phyloP scores from a whole-genome alignment of 2,888 invertebrate genomes.

The Pseudococcus longispinus region DNA sequence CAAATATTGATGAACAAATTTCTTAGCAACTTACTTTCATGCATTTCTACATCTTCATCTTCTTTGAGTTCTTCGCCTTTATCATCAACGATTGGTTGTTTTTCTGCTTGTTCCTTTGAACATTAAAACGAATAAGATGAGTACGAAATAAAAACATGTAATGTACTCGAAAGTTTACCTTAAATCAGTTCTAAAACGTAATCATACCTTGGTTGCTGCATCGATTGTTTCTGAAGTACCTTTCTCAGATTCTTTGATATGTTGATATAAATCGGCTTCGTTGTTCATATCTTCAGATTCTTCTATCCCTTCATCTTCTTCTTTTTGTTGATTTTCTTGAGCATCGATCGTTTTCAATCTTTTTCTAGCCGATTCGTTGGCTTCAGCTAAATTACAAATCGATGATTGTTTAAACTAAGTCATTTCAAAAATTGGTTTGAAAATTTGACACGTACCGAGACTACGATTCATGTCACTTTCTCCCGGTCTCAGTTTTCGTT shows the following conservation, averaged over 20 bases:
- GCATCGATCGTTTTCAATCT: conserved; percentile 69
- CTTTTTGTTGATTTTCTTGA: conserved; percentile 64
- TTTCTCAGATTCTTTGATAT: conserved; percentile 80
- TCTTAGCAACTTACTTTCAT: conserved; percentile 58
- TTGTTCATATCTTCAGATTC: conserved; percentile 61
- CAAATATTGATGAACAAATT: neutral
- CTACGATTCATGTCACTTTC: conserved; percentile 77
- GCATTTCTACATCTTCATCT: conserved; percentile 66
- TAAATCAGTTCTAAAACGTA: neutral
- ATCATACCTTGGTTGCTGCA: conserved; percentile 66
- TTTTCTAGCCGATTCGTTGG: conserved; percentile 71
- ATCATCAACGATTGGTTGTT: conserved; percentile 72
- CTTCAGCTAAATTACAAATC: conserved; percentile 65
- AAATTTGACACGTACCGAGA: conserved; percentile 65
- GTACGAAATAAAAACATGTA: neutral
- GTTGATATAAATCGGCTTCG: conserved; percentile 76
- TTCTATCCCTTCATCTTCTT: conserved; percentile 62
- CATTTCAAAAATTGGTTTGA: neutral
- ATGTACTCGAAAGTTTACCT: conserved; percentile 26
- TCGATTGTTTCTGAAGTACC: conserved; percentile 65
- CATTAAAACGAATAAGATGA: conserved; percentile 55
- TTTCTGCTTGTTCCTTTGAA: conserved; percentile 78
- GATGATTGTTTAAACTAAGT: neutral
- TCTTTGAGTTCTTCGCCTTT: conserved; percentile 68
- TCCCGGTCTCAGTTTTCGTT: conserved; percentile 75